Base-by-base conservation (phyloP, 2,888 invertebrate genomes). In the Patella pellucida region DNA sequence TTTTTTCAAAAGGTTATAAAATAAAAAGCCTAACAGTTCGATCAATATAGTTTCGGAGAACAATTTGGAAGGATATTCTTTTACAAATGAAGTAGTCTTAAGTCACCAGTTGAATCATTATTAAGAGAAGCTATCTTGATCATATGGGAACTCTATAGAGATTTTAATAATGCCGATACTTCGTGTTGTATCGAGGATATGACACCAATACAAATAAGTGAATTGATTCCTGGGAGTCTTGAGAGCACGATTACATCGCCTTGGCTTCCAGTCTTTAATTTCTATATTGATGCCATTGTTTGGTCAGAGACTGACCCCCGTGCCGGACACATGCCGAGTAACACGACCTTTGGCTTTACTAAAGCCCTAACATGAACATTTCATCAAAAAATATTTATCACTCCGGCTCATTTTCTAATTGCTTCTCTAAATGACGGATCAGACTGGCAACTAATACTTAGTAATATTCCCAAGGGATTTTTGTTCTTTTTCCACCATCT, bases 261-360 rank as follows among this genome's bases (percentile, higher is more conserved):
- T 23, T 62, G 62, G 23, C 62, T 62, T 62, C 23, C 23, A 19
- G 19, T 62, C 62, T 62, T 62, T 62, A 62, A 62, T 62, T 62
- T 62, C 62, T 62, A 23, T 62, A 62, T 23, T 62, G 23, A 62
- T 62, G 62, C 19, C 23, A 62, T 62, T 62, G 62, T 62, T 62
- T 62, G 62, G 19, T 23, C 9, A 19, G 23, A 19, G 62, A 19
- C 62, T 62, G 19, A 62, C 19, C 62, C 62, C 62, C 62, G 62
- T 62, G 62, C 62, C 62, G 62, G 23, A 62, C 19, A 23, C 11
- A 11, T 62, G 19, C 5, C 62, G 19, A 62, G 19, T 62, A 62
- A 62, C 62, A 62, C 62, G 62, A 62, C 62, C 62, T 62, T 19
- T 62, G 62, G 62, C 62, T 62, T 62, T 62, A 62, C 62, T 62